A percentile compares a stretch with the other conserved stretches of the same genome.
Conservation (phyloP, 2,797 vertebrate genomes). For the Miichthys miiuy region DNA sequence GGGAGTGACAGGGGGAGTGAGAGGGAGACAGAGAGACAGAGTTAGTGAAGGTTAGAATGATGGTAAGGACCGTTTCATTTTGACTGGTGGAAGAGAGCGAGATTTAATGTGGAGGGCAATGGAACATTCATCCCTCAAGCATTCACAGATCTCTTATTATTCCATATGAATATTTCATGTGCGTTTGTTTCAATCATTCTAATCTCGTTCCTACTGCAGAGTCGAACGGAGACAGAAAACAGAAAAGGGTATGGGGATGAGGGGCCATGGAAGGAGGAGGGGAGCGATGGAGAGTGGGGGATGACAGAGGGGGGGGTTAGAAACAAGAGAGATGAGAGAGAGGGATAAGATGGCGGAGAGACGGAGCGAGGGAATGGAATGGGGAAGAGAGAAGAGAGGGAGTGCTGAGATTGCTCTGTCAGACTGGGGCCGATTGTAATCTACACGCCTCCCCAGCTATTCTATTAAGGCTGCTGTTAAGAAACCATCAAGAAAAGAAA, state of each 20-base stretch:
- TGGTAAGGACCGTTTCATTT: constrained; percentile 86
- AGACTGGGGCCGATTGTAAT: constrained; percentile 82
- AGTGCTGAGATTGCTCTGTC: constrained; percentile 83
- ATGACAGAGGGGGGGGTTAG: constrained; percentile 29
- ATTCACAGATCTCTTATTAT: constrained; percentile 87
- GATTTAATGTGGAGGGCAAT: constrained; percentile 87
- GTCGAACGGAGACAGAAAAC: constrained; percentile 78
- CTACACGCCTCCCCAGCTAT: constrained; percentile 86
- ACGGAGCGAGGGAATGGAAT: constrained; percentile 63
- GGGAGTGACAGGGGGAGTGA: constrained; percentile 74
- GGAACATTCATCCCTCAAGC: constrained; percentile 86
- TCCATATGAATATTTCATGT: constrained; percentile 89
- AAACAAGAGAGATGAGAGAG: constrained; percentile 74
- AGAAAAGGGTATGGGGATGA: constrained; percentile 63
- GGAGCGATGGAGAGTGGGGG: constrained; percentile 21
- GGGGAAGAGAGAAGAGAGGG: constrained; percentile 62
- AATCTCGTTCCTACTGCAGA: constrained; percentile 84
- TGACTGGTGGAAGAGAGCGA: constrained; percentile 82
- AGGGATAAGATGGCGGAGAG: constrained; percentile 81
- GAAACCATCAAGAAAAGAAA: constrained; percentile 87
- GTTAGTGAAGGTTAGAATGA: constrained; percentile 85
- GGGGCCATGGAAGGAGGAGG: constrained; percentile 48
- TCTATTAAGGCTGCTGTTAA: constrained; percentile 87
- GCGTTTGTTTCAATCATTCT: constrained; percentile 90
- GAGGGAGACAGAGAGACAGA: constrained; percentile 79